A percentile compares a stretch with the other conserved stretches of the same genome.
Evolutionary conservation across 2,113 vertebrate genomes (phyloP).

Genomic region (Equus przewalskii): DNA sequence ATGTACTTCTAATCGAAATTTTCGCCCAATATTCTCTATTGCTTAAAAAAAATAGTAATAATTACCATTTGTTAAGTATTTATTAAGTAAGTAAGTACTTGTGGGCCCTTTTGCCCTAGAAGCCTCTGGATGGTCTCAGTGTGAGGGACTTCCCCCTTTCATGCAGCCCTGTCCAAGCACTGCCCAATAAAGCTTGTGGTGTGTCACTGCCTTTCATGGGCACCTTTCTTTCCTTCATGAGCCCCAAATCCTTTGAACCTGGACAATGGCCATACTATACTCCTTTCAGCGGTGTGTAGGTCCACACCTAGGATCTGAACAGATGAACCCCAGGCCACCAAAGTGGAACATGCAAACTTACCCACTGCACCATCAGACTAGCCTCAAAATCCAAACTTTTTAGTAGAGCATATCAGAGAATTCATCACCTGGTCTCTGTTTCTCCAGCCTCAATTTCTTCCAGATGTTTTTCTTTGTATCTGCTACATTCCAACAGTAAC

Average conservation of each 20-base stretch:
- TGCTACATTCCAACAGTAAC: neutral
- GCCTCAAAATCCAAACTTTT: neutral
- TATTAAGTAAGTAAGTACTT: neutral
- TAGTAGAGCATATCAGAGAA: neutral
- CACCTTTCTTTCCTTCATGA: neutral
- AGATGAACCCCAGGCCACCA: too few relatives aligned
- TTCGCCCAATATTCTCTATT: neutral
- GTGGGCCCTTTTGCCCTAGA: neutral
- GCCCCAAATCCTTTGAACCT: neutral
- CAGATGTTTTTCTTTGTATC: neutral
- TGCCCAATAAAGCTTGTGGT: neutral
- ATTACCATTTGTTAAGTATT: neutral
- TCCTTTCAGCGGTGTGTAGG: neutral
- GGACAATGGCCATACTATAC: neutral
- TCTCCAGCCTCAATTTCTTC: neutral
- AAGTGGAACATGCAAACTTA: too few relatives aligned
- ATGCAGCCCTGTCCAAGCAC: neutral
- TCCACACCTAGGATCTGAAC: too few relatives aligned
- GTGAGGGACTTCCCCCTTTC: neutral
- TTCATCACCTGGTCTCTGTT: neutral
- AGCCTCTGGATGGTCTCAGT: neutral
- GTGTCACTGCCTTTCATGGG: neutral
- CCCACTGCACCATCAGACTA: too few relatives aligned
- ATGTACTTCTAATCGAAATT: neutral
- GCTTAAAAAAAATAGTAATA: neutral